These are phyloP conservation scores for Deroplatys truncata DNA, from an alignment of 2,888 invertebrate genomes.

Conservation along the genomic window DNA sequence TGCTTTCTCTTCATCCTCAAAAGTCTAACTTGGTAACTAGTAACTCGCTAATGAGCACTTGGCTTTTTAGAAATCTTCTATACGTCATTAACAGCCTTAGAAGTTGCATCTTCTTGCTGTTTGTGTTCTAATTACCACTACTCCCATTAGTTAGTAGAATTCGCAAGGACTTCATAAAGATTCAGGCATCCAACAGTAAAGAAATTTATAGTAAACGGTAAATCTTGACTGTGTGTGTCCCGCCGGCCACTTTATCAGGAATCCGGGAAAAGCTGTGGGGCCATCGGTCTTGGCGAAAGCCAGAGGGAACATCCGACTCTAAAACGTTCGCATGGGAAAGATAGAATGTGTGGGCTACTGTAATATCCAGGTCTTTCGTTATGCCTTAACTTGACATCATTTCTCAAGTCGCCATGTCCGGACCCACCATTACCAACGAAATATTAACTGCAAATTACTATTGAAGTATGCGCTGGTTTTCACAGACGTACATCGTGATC, in stretches of 20 bases:
- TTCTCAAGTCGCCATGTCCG: too few relatives aligned
- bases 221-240: neutral
- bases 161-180: neutral
- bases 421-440: too few relatives aligned
- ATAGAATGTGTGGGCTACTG: neutral
- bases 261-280: neutral
- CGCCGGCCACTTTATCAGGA: neutral
- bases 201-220: neutral
- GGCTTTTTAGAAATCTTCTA: neutral
- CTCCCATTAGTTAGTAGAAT: neutral
- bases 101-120: neutral
- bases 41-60: neutral
- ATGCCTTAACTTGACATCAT: too few relatives aligned
- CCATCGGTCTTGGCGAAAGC: neutral
- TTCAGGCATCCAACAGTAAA: neutral
- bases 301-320: neutral
- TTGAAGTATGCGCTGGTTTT: too few relatives aligned
- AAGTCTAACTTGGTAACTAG: neutral
- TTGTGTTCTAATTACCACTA: neutral
- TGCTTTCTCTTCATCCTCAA: neutral
- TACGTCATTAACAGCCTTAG: neutral
- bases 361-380: neutral
- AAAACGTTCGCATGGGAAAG: neutral
- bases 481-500: too few relatives aligned
- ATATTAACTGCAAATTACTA: too few relatives aligned